phyloP scores from a whole-genome alignment of 1,140 invertebrate genomes.

The Aphaenogaster rudis region DNA sequence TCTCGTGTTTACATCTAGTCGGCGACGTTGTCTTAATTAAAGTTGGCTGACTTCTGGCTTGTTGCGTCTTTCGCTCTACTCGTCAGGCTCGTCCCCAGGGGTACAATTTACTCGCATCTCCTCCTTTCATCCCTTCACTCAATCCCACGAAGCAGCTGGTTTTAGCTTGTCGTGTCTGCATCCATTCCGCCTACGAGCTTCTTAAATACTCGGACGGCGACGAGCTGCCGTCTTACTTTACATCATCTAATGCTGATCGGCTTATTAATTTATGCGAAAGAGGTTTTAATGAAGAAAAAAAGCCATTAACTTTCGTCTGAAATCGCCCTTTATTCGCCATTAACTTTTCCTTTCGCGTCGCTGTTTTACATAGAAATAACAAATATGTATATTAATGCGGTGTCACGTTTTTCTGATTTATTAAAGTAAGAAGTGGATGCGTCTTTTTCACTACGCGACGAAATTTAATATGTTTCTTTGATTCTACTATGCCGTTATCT shows the following conservation, averaged over 20 bases:
- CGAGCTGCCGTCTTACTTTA: constrained; percentile 47
- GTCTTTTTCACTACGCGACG: background rate
- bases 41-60: constrained; percentile 80
- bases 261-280: constrained; percentile 59
- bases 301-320: constrained; percentile 32
- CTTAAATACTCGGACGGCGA: constrained; percentile 53
- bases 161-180: constrained; percentile 60
- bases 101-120: constrained; percentile 78
- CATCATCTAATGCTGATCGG: constrained; percentile 50
- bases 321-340: background rate
- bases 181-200: constrained; percentile 49
- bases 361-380: constrained; percentile 62
- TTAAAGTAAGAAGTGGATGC: background rate
- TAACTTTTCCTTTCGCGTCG: constrained; percentile 15
- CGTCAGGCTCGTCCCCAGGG: constrained; percentile 78
- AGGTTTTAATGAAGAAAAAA: constrained; percentile 52
- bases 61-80: constrained; percentile 74
- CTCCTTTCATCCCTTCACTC: constrained; percentile 64
- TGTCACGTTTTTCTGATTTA: constrained; percentile 26
- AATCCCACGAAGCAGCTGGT: constrained; percentile 17
- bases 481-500: background rate
- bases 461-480: background rate
- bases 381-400: constrained; percentile 42
- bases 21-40: constrained; percentile 84
- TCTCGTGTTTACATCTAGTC: constrained; percentile 60